Base-by-base conservation (phyloP, 2,797 vertebrate genomes). In the Spatula versicolor region DNA sequence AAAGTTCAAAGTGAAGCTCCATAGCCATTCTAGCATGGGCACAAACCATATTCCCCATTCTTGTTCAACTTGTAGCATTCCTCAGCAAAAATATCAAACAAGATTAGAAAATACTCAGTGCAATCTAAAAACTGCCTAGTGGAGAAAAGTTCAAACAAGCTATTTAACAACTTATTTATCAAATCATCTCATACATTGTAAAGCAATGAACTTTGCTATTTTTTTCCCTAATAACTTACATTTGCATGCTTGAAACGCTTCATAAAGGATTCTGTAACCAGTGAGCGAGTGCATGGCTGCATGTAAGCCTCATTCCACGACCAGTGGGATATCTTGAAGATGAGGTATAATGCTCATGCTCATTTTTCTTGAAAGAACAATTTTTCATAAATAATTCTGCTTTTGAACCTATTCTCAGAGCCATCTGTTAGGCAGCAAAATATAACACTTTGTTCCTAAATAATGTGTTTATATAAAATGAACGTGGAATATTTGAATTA, bases 361-460 rank as follows among this genome's bases (percentile, higher is more conserved):
- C 0, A 0, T 30, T 88, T 92, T 88, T 77, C 62, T 58, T 83
- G 48, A 78, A 95, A 95, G 41, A 88, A 8, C 11, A 62, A 17
- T 85, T 95, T 92, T 80, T 90, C 45, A 52, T 52, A 94, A 90
- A 67, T 88, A 95, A 94, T 94, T 94, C 20, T 90, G 20, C 39
- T 21, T 12, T 68, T 88, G 48, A 90, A 86, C 28, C 13, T 76
- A 45, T 84, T 86, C 28, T 66, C 26, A 79, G 18, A 93, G 79
- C 20, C 75, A 74, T 59, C 39, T 83, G 80, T 71, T 85, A 94
- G 77, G 21, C 26, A 79, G 56, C 33, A 95, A 83, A 90, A 66
- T 4, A 58, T 11, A 81, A 66, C 6, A 50, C n/a, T 83, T 56
- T 62, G 17, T 86, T 86, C 75, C 73, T 84, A 58, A 78, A 83